These are phyloP conservation scores for Crotalus horridus DNA, from an alignment of 2,113 vertebrate genomes.

Conservation along the genomic window DNA sequence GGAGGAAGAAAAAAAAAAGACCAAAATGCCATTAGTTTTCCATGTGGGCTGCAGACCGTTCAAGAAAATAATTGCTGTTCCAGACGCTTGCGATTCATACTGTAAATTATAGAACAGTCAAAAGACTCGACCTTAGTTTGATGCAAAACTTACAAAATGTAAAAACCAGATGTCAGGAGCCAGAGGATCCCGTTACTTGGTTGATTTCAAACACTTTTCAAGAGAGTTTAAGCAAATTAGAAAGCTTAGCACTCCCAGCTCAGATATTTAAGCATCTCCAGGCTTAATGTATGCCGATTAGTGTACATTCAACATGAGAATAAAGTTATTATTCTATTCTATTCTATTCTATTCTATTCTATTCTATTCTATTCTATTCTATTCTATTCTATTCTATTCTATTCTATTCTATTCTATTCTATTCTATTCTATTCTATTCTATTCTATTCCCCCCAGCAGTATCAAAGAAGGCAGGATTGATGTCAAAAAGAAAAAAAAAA, in stretches of 20 bases:
- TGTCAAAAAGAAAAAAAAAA: not conserved
- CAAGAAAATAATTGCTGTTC: not conserved
- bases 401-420: no score
- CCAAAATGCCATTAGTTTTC: slow-evolving; percentile 10
- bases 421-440: no score
- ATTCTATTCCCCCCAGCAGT: not conserved
- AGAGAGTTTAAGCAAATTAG: not conserved
- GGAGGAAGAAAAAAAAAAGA: slow-evolving; percentile 24
- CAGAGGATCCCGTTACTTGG: not conserved
- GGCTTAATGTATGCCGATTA: no score
- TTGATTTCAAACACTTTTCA: not conserved
- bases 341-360: no score
- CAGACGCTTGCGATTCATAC: not conserved
- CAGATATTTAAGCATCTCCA: not conserved
- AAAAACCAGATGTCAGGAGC: not conserved
- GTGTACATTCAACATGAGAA: no score
- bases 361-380: no score
- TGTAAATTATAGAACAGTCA: not conserved
- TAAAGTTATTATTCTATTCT: no score
- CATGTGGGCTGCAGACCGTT: not conserved
- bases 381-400: no score
- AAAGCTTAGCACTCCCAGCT: not conserved
- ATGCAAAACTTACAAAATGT: not conserved
- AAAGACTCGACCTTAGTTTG: not conserved
- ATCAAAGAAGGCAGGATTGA: not conserved